These are phyloP conservation scores for Adoxophyes honmai DNA, from an alignment of 1,140 invertebrate genomes.

Conservation along the genomic window DNA sequence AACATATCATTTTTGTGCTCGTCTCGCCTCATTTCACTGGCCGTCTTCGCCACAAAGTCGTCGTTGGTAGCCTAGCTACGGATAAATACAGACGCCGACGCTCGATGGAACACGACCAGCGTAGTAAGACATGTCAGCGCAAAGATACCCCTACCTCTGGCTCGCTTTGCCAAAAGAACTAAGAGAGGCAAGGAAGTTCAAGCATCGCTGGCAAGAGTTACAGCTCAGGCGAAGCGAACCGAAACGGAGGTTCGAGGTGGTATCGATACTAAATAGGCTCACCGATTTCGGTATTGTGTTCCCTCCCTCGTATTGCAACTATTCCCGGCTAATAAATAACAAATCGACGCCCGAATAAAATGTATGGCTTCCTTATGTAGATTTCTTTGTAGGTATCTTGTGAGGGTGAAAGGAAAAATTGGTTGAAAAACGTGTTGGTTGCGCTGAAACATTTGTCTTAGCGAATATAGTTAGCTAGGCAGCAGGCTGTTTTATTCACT, in stretches of 20 bases:
- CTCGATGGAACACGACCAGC: conserved; percentile 34
- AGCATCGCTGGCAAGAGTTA: conserved; percentile 32
- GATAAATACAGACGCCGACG: conserved; percentile 49
- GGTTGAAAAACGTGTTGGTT: conserved; percentile 29
- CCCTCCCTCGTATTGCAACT: conserved; percentile 64
- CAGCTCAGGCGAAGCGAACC: conserved; percentile 41
- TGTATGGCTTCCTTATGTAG: conserved; percentile 61
- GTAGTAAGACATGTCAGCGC: conserved; percentile 35
- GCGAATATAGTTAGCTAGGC: not conserved
- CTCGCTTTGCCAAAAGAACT: conserved; percentile 22
- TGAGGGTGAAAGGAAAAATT: conserved; percentile 40
- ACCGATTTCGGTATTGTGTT: conserved; percentile 62
- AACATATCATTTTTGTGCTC: conserved; percentile 55
- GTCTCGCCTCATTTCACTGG: conserved; percentile 53
- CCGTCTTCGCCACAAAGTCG: conserved; percentile 52
- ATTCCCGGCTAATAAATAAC: conserved; percentile 74
- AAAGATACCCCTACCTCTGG: conserved; percentile 24
- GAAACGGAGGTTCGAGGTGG: conserved; percentile 52
- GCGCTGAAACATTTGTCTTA: conserved; percentile 10
- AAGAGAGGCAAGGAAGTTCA: conserved; percentile 36
- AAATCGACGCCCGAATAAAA: conserved; percentile 72
- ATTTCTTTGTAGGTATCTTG: conserved; percentile 39
- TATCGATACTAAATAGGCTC: conserved; percentile 62
- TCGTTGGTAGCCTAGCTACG: conserved; percentile 53
- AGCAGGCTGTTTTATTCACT: too few relatives aligned